Percentiles rank a stretch among this genome's conserved stretches.
Evolutionary conservation across 2,797 vertebrate genomes (phyloP).

Genomic region (Gadopsis bispinosus): DNA sequence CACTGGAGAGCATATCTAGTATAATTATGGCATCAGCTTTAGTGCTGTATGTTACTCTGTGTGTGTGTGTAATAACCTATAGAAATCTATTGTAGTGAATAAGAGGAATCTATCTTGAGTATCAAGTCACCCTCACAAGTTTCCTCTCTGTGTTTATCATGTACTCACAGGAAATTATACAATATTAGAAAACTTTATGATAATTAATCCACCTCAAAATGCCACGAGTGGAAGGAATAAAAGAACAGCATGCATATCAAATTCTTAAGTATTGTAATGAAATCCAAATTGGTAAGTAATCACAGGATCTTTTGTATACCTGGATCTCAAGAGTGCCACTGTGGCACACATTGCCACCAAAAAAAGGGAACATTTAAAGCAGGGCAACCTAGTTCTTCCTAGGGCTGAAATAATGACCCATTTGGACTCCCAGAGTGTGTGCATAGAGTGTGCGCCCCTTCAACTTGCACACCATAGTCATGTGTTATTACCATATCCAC

Average conservation of each 20-base stretch:
- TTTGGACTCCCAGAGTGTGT: constrained; percentile 54
- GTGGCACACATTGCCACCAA: constrained; percentile 34
- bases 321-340: constrained; percentile 33
- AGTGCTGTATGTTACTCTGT: not conserved
- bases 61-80: not conserved
- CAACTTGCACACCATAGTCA: constrained; percentile 62
- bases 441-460: constrained; percentile 56
- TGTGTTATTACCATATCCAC: constrained; percentile 65
- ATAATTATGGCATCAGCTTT: not conserved
- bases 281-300: constrained; percentile 52
- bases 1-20: not conserved
- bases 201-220: constrained; percentile 5
- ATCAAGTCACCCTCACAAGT: not conserved
- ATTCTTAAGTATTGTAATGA: constrained; percentile 17
- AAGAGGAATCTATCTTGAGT: not conserved
- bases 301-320: constrained; percentile 35
- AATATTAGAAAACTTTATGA: not conserved
- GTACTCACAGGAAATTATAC: not conserved
- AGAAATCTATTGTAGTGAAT: not conserved
- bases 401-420: constrained; percentile 64
- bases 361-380: constrained; percentile 58
- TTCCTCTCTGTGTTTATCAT: not conserved
- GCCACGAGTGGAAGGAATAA: constrained; percentile 30
- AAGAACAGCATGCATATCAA: constrained; percentile 27
- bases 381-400: constrained; percentile 53